These are phyloP conservation scores for Sinella curviseta DNA, from an alignment of 1,140 invertebrate genomes.

Conservation along the genomic window DNA sequence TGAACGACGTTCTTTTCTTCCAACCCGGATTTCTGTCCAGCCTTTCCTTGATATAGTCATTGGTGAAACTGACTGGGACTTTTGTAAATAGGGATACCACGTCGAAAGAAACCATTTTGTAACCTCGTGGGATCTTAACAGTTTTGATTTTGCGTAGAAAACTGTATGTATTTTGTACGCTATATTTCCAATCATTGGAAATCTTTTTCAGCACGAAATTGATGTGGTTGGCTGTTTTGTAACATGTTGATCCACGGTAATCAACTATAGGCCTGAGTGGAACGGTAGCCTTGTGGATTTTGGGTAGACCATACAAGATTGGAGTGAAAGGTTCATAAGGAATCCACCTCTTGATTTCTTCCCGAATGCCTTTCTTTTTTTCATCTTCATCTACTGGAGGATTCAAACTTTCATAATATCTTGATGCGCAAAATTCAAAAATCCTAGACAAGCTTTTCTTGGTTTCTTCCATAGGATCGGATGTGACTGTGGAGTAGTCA, in stretches of 20 bases:
- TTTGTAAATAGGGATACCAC: background rate
- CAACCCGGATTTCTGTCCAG: background rate
- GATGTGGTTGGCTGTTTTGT: background rate
- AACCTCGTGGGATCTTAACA: background rate
- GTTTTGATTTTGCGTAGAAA: background rate
- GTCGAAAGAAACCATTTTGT: conserved; percentile 29
- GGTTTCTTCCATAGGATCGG: background rate
- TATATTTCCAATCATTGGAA: background rate
- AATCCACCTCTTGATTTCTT: too few relatives aligned
- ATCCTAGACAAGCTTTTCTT: background rate
- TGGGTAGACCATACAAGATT: conserved; percentile 44
- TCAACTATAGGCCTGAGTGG: conserved; percentile 49
- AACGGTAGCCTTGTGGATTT: conserved; percentile 48
- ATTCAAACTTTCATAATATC: background rate
- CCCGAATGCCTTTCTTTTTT: conserved; percentile 2
- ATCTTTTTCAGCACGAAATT: background rate
- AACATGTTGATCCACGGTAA: conserved; percentile 36
- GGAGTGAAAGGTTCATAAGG: conserved; percentile 32
- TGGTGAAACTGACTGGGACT: conserved; percentile 21
- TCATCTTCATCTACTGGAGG: background rate
- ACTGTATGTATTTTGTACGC: background rate
- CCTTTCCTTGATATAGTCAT: background rate
- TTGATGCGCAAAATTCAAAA: background rate
- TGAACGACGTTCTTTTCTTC: background rate
- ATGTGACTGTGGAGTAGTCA: conserved; percentile 32